Conservation (phyloP, 1,140 invertebrate species). For the Maconellicoccus hirsutus region DNA sequence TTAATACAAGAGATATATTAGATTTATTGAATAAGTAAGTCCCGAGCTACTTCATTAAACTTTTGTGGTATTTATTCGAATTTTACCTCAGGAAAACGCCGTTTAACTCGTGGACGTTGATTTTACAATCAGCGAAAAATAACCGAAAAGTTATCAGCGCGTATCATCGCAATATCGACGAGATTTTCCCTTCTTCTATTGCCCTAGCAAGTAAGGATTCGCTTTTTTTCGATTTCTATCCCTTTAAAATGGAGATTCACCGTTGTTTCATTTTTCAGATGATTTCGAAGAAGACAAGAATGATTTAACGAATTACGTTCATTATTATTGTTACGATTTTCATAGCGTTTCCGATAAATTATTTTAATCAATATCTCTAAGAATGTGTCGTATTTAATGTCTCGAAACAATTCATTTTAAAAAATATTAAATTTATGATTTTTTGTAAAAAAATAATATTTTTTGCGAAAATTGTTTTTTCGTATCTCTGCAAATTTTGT, state of each 20-base stretch:
- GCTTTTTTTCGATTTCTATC: background rate
- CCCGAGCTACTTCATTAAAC: background rate
- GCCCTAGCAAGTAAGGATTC: background rate
- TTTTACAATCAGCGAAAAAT: background rate
- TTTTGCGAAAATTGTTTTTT: too few species aligned
- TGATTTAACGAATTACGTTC: background rate
- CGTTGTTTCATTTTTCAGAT: conserved; percentile 4
- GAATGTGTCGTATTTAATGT: too few species aligned
- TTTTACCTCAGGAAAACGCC: background rate
- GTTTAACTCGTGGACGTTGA: conserved; percentile 15
- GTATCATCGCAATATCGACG: background rate
- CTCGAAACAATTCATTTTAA: too few species aligned
- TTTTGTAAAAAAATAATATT: too few species aligned
- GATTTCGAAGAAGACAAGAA: background rate
- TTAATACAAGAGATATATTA: background rate
- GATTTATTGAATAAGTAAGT: conserved; percentile 6
- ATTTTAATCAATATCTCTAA: too few species aligned
- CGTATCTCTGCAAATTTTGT: too few species aligned
- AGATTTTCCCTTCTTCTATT: conserved; percentile 5
- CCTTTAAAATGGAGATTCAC: background rate
- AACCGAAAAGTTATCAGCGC: background rate
- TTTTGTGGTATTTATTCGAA: background rate
- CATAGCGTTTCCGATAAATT: background rate
- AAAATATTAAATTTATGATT: too few species aligned
- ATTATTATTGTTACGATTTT: conserved; percentile 14